phyloP scores from a whole-genome alignment of 2,113 vertebrate genomes.

The Picathartes gymnocephalus region DNA sequence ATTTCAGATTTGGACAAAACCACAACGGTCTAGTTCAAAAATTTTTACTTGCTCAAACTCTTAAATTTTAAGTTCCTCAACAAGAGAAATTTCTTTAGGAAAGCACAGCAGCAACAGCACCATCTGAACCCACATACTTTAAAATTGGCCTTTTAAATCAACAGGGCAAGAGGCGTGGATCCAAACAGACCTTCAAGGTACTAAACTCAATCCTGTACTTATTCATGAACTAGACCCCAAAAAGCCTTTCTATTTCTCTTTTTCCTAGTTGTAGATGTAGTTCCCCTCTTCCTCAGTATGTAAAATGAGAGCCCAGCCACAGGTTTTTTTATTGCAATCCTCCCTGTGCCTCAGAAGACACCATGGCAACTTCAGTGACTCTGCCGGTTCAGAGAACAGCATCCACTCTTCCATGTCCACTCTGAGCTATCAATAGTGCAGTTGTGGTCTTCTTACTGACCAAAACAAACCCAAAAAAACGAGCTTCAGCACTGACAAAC shows the following conservation, averaged over 20 bases:
- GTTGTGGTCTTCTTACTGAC: not conserved
- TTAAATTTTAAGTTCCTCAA: not conserved
- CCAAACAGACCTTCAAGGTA: not conserved
- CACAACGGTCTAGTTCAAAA: not conserved
- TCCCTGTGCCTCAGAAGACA: not conserved
- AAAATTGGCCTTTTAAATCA: not conserved
- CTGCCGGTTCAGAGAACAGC: not conserved
- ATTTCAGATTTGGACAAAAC: not conserved
- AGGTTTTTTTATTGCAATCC: not conserved
- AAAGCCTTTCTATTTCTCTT: not conserved
- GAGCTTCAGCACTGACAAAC: not conserved
- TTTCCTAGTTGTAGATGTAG: rapidly evolving
- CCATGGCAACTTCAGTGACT: rapidly evolving
- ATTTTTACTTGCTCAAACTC: not conserved
- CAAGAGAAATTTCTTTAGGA: not conserved
- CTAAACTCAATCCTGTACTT: not conserved
- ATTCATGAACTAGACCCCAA: not conserved
- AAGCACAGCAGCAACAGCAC: not conserved
- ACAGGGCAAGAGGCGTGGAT: not conserved
- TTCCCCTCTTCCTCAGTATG: not conserved
- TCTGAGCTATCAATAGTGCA: not conserved
- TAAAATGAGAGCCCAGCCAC: not conserved
- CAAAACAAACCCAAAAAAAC: not conserved
- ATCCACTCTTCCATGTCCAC: not conserved
- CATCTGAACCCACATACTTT: not conserved